phyloP scores from a whole-genome alignment of 1,140 invertebrate species.

The Goniozus legneri region DNA sequence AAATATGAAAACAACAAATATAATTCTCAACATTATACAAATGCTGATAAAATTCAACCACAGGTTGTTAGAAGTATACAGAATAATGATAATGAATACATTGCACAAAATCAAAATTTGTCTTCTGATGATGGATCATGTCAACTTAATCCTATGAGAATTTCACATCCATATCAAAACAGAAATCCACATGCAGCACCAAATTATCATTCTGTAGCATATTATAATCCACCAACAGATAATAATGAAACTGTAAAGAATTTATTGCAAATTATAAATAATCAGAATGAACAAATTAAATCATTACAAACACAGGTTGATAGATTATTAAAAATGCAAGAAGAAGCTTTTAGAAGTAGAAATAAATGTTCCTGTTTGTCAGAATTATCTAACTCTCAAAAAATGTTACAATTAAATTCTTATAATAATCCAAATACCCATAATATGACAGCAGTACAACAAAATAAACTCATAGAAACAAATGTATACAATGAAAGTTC shows the following conservation, averaged over 20 bases:
- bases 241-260: conserved; percentile 42
- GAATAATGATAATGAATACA: not conserved
- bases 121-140: conserved; percentile 7
- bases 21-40: not conserved
- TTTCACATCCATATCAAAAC: conserved; percentile 12
- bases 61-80: not conserved
- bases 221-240: conserved; percentile 15
- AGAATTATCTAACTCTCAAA: conserved; percentile 3
- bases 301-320: conserved; percentile 41
- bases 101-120: conserved; percentile 1
- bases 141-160: conserved; percentile 1
- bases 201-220: conserved; percentile 14
- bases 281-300: conserved; percentile 45
- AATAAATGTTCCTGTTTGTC: conserved; percentile 23
- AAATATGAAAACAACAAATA: not conserved
- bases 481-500: conserved; percentile 3
- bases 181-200: conserved; percentile 12
- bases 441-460: not conserved
- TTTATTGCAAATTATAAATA: conserved; percentile 40
- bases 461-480: conserved; percentile 2
- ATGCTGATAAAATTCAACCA: not conserved
- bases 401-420: conserved; percentile 4
- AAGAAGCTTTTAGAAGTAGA: conserved; percentile 32
- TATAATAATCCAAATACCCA: conserved; percentile 3
- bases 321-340: conserved; percentile 38